phyloP scores from a whole-genome alignment of 2,113 vertebrate genomes.

The Pterocles burchelli region DNA sequence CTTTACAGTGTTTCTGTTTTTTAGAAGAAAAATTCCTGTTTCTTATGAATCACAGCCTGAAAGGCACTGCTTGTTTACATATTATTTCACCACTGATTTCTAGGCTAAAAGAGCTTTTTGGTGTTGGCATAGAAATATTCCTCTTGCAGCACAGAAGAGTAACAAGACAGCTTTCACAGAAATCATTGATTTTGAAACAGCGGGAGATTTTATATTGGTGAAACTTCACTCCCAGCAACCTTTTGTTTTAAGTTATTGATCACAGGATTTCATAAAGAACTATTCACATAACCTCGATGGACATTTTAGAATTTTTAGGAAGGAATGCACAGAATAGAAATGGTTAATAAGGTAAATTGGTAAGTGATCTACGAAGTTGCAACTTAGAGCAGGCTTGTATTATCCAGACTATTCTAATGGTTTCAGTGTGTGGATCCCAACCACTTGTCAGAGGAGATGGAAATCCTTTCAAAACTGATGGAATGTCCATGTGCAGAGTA shows the following conservation, averaged over 20 bases:
- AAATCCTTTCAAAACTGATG: background rate
- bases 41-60: background rate
- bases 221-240: background rate
- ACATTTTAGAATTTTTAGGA: background rate
- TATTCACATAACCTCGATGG: background rate
- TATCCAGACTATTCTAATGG: background rate
- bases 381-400: background rate
- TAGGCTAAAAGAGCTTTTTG: background rate
- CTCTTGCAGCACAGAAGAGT: background rate
- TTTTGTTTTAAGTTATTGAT: background rate
- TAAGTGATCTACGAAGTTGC: accelerated
- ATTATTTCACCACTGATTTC: background rate
- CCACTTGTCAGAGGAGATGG: background rate
- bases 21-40: background rate
- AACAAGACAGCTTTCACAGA: background rate
- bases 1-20: background rate
- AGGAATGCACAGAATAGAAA: background rate
- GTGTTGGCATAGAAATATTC: background rate
- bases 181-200: background rate
- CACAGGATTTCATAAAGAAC: background rate
- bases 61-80: background rate
- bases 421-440: background rate
- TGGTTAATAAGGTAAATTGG: background rate
- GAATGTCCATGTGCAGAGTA: background rate
- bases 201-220: background rate